Evolutionary conservation across 2,113 vertebrate genomes (phyloP), one percentile per base, ranked within the genome.

Genomic region (Myocastor coypus): DNA sequence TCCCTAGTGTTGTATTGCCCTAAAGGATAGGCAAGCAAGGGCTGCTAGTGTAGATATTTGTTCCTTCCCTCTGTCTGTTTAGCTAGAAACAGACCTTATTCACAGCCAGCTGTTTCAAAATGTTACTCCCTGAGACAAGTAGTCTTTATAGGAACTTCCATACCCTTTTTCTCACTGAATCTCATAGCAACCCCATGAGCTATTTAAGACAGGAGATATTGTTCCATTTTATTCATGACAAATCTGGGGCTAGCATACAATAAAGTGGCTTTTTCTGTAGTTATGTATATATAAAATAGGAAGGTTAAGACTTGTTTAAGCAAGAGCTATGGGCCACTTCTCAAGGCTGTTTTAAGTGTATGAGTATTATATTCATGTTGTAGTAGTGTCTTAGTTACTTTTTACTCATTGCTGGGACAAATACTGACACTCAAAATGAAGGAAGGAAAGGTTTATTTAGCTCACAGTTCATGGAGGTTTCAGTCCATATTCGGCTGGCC

Each of bases 161-260:
- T 7, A 77, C 37, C 4, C 46, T 83, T 77, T 75, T 83, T 85
- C 61, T 90, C 82, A 64, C 8, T 90, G 77, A 82, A 77, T 92
- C 59, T 94, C 78, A 73, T 19, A 94, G 46, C 40, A 94, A 4
- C 57, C 37, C 42, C 75, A 11, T 42, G 68, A 83, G 52, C 94
- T 91, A 82, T 46, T 89, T 59, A 91, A 57, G 73, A 68, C 14
- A 73, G 86, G 55, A 73, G 16, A 73, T 94, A 59, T 52, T 69
- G 55, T 22, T 96, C 83, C 42, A 42, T 92, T 97, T 96, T 94
- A 83, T 80, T 77, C 57, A 64, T 96, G 85, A 95, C 92, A 92
- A 96, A 83, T 80, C 46, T 46, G 32, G 81, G 52, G 11, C 78
- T 92, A 75, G 14, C 52, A 14, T 92, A 84, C 30, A 17, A 4